phyloP scores from a whole-genome alignment of 2,888 invertebrate genomes.

The Zaprionus lineosus region DNA sequence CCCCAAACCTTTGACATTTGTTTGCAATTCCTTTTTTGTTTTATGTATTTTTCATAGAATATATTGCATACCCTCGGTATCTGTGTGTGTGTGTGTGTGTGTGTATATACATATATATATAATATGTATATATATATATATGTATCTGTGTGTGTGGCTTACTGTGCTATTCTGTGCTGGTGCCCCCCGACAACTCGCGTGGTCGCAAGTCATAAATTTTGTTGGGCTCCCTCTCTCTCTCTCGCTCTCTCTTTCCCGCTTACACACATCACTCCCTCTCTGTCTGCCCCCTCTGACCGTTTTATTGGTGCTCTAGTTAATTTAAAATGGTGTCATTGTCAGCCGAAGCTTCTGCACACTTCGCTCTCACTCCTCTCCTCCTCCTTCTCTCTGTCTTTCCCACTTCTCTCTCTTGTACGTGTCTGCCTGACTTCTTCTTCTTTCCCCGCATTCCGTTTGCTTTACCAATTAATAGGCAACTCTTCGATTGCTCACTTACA shows the following conservation, averaged over 20 bases:
- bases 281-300: neutral
- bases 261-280: too few species aligned
- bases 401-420: neutral
- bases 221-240: neutral
- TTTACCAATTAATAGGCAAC: constrained; percentile 15
- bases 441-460: constrained; percentile 30
- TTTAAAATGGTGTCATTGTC: constrained; percentile 72
- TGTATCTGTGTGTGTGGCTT: neutral
- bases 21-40: constrained; percentile 30
- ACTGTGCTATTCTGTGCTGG: too few species aligned
- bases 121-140: constrained; percentile 3
- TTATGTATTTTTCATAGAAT: constrained; percentile 34
- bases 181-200: constrained; percentile 49
- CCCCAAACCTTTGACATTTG: constrained; percentile 12
- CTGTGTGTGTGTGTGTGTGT: constrained; percentile 9
- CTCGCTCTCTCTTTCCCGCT: neutral
- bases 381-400: neutral
- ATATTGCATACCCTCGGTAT: constrained; percentile 42
- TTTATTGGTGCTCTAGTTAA: constrained; percentile 57
- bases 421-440: constrained; percentile 11
- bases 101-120: too few species aligned
- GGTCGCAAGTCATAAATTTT: constrained; percentile 50
- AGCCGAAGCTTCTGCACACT: constrained; percentile 37
- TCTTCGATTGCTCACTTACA: constrained; percentile 23
- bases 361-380: constrained; percentile 11